A percentile compares a stretch with the other conserved stretches of the same genome.
Conservation (phyloP, 2,113 vertebrate species). For the Sisor rabdophorus region DNA sequence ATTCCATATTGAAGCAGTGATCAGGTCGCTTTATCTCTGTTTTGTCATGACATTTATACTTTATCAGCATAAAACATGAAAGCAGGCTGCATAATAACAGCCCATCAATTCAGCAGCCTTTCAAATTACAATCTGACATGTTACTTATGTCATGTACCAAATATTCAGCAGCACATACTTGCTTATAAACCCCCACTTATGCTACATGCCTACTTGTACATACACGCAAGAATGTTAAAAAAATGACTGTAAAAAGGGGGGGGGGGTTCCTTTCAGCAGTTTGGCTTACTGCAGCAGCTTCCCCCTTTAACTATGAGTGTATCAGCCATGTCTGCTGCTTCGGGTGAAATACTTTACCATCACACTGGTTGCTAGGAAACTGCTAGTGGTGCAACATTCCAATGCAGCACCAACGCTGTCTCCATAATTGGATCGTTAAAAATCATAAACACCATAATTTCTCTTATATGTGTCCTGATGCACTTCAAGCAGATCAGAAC, state of each 20-base stretch:
- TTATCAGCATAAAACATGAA: constrained; percentile 17
- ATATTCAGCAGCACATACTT: background rate
- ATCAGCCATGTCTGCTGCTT: constrained; percentile 51
- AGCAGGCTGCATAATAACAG: background rate
- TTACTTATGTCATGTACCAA: constrained; percentile 7
- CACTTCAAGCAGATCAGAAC: constrained; percentile 59
- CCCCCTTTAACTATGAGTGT: constrained; percentile 22
- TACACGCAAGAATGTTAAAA: background rate
- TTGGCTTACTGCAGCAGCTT: constrained; percentile 1
- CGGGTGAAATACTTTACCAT: constrained; percentile 64
- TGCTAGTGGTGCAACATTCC: constrained; percentile 68
- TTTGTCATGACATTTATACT: constrained; percentile 54
- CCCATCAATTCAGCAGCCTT: background rate
- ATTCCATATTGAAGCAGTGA: constrained; percentile 68
- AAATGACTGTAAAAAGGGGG: too few relatives aligned
- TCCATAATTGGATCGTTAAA: constrained; percentile 73
- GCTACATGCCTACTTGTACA: background rate
- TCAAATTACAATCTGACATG: constrained; percentile 3
- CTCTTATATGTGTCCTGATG: constrained; percentile 65
- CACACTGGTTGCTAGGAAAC: constrained; percentile 76
- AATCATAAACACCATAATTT: constrained; percentile 70
- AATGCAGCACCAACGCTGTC: constrained; percentile 70
- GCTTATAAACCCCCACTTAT: background rate
- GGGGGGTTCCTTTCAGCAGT: constrained; percentile 7
- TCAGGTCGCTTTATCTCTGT: constrained; percentile 64